These are phyloP conservation scores for Lycia hirtaria DNA, from an alignment of 2,888 invertebrate genomes.

Conservation along the genomic window DNA sequence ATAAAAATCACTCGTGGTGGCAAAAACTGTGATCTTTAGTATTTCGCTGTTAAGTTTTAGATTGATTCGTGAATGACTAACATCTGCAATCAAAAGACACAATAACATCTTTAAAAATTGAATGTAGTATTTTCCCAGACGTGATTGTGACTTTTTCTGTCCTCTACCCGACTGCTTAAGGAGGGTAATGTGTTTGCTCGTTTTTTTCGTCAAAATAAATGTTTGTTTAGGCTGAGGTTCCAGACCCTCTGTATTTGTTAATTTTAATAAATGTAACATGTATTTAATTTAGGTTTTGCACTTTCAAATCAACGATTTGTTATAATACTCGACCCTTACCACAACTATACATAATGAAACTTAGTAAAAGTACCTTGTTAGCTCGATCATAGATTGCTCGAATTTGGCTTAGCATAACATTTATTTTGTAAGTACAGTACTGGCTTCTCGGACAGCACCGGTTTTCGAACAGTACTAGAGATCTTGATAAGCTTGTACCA, in stretches of 20 bases:
- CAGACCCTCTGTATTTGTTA: conserved; percentile 17
- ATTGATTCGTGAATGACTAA: conserved; percentile 41
- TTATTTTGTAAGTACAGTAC: conserved; percentile 57
- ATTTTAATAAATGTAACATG: conserved; percentile 19
- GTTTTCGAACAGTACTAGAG: conserved; percentile 6
- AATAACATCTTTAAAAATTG: conserved; percentile 6
- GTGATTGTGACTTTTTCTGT: conserved; percentile 1
- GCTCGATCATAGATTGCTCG: conserved; percentile 51
- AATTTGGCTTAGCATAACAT: conserved; percentile 52
- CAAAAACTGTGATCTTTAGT: conserved; percentile 70
- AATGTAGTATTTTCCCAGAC: conserved; percentile 4
- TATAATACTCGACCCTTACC: conserved; percentile 54
- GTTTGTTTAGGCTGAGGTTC: conserved; percentile 14
- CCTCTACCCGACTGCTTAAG: no score
- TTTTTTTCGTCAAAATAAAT: conserved; percentile 11
- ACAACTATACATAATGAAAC: conserved; percentile 47
- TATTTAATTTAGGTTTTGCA: conserved; percentile 27
- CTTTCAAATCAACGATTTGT: conserved; percentile 33
- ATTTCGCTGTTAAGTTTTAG: conserved; percentile 61
- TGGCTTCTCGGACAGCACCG: conserved; percentile 49
- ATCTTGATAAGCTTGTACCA: not conserved
- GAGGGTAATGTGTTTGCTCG: no score
- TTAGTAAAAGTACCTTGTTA: conserved; percentile 47
- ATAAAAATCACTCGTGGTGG: conserved; percentile 51
- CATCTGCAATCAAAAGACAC: conserved; percentile 16